A percentile compares a stretch with the other conserved stretches of the same genome.
Evolutionary conservation across 2,113 vertebrate genomes (phyloP).

Genomic region (Ailuropoda melanoleuca): DNA sequence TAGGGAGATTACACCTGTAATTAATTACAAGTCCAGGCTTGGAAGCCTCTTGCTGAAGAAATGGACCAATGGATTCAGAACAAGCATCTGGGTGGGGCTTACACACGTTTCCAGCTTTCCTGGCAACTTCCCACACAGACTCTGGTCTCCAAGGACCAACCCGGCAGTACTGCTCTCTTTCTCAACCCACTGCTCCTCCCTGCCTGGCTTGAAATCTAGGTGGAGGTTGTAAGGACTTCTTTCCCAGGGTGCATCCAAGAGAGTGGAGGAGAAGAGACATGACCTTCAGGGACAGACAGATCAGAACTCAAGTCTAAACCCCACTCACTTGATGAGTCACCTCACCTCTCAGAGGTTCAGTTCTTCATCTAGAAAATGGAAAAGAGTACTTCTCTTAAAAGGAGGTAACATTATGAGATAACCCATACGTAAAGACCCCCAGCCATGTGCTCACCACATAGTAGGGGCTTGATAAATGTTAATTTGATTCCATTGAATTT

Average conservation of each 20-base stretch:
- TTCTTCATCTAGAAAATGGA: not conserved
- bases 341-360: not conserved
- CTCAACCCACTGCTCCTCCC: conserved; percentile 12
- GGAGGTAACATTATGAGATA: not conserved
- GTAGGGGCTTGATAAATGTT: not conserved
- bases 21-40: conserved; percentile 33
- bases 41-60: conserved; percentile 39
- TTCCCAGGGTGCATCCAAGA: not conserved
- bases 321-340: not conserved
- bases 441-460: not conserved
- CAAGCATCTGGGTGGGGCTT: conserved; percentile 44
- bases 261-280: not conserved
- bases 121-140: not conserved
- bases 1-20: conserved; percentile 1
- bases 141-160: conserved; percentile 20
- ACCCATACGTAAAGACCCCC: not conserved
- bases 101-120: conserved; percentile 23
- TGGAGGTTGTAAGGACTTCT: not conserved
- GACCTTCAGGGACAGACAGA: not conserved
- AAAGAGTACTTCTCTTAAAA: not conserved
- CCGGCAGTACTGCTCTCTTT: conserved; percentile 25
- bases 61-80: conserved; percentile 17
- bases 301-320: not conserved
- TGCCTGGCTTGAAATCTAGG: conserved; percentile 24
- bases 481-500: not conserved